Percentiles rank a stretch among this genome's conserved stretches.
These are phyloP conservation scores for Drepana arcuata DNA, from an alignment of 1,140 invertebrate species.

Conservation along the genomic window DNA sequence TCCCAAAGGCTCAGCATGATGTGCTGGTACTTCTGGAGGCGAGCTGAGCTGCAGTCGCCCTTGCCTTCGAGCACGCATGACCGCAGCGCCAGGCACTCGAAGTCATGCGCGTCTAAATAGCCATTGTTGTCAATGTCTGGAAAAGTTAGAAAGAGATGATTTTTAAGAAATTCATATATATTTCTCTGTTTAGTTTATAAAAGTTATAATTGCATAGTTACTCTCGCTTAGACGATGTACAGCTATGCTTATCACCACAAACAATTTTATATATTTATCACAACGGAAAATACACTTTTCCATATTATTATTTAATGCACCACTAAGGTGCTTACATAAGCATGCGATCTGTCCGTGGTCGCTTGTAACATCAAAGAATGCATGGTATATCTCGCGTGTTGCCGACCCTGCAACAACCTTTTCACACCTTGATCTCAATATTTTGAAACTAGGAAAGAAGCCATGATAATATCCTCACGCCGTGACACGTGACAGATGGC, in stretches of 20 bases:
- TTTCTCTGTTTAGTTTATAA: no score
- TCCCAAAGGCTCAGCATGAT: constrained; percentile 88
- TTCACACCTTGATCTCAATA: no score
- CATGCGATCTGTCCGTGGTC: no score
- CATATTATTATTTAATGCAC: neutral
- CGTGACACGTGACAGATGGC: no score
- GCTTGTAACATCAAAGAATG: no score
- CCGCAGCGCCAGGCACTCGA: constrained; percentile 84
- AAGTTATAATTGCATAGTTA: neutral
- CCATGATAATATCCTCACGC: no score
- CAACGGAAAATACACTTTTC: neutral
- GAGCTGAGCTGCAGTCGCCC: constrained; percentile 79
- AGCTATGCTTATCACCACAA: neutral
- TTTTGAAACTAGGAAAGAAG: no score
- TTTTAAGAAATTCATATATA: no score
- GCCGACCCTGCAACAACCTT: no score
- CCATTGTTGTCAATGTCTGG: constrained; percentile 89
- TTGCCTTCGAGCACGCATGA: constrained; percentile 87
- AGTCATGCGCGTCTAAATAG: constrained; percentile 84
- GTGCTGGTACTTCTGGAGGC: constrained; percentile 83
- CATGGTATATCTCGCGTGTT: no score
- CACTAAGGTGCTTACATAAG: neutral
- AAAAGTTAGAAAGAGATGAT: constrained; percentile 13
- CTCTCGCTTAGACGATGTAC: neutral
- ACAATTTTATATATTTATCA: neutral